These are phyloP conservation scores for Psilopsiagon aymara DNA, from an alignment of 2,113 vertebrate species.

Conservation along the genomic window DNA sequence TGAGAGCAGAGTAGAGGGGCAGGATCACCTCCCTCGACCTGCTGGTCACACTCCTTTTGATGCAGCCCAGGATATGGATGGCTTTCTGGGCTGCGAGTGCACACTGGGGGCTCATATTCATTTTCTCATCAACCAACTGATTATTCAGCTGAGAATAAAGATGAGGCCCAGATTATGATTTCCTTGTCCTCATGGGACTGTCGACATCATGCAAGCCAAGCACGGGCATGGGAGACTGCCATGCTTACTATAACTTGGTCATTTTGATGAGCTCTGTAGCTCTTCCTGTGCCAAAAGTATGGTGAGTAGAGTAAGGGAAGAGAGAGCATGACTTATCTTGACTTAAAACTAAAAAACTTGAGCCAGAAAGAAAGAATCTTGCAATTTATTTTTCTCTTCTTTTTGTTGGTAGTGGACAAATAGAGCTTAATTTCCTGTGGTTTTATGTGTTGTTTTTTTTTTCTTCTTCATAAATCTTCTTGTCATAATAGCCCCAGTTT, in stretches of 20 bases:
- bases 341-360: not conserved
- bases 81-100: too few species aligned
- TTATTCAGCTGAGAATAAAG: conserved; percentile 51
- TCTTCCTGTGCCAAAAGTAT: not conserved
- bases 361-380: not conserved
- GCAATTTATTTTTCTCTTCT: not conserved
- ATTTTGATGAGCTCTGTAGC: not conserved
- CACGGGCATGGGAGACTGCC: not conserved
- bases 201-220: not conserved
- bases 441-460: not conserved
- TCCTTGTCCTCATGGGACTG: conserved; percentile 1
- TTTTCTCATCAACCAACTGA: not conserved
- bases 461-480: not conserved
- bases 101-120: too few species aligned
- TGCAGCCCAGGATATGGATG: too few species aligned
- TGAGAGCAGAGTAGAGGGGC: too few species aligned
- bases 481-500: not conserved
- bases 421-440: not conserved
- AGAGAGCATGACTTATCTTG: not conserved
- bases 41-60: too few species aligned
- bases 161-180: not conserved
- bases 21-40: too few species aligned
- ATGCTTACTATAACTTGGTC: not conserved
- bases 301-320: not conserved
- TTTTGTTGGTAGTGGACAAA: not conserved